These are phyloP conservation scores for Lycocerus yunnanus DNA, from an alignment of 2,888 invertebrate species.

Conservation along the genomic window DNA sequence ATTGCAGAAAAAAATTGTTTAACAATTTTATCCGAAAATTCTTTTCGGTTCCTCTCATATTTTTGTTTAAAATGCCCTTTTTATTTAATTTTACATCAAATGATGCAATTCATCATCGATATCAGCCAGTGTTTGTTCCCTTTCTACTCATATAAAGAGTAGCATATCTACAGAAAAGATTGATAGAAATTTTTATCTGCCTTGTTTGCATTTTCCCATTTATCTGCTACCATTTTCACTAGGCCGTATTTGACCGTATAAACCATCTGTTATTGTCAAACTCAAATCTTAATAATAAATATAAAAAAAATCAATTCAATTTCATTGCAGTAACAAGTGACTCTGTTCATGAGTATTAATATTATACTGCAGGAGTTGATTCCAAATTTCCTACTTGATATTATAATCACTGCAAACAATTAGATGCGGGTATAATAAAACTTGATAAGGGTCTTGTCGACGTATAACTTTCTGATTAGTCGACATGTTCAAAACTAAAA, in stretches of 20 bases:
- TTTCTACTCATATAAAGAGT: background rate
- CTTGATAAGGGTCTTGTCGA: conserved; percentile 28
- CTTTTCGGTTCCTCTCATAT: background rate
- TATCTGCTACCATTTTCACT: background rate
- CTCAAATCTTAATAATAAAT: background rate
- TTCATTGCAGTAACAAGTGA: background rate
- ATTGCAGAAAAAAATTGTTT: background rate
- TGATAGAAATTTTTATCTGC: conserved; percentile 10
- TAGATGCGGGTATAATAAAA: conserved; percentile 26
- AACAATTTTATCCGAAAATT: background rate
- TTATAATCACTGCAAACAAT: conserved; percentile 27
- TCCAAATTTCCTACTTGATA: conserved; percentile 17
- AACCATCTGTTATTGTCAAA: conserved; percentile 1
- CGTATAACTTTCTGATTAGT: conserved; percentile 20
- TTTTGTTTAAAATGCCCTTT: background rate
- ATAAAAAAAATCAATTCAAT: background rate
- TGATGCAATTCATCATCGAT: conserved; percentile 5
- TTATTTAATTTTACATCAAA: background rate
- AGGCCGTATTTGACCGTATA: background rate
- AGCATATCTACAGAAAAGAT: conserved; percentile 4
- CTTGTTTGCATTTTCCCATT: conserved; percentile 3
- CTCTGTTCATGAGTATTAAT: background rate
- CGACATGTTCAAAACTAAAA: conserved; percentile 12
- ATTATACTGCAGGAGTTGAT: conserved; percentile 12
- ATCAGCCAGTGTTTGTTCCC: background rate